Conservation (phyloP, 2,888 invertebrate species). For the Heliconius ismenius region DNA sequence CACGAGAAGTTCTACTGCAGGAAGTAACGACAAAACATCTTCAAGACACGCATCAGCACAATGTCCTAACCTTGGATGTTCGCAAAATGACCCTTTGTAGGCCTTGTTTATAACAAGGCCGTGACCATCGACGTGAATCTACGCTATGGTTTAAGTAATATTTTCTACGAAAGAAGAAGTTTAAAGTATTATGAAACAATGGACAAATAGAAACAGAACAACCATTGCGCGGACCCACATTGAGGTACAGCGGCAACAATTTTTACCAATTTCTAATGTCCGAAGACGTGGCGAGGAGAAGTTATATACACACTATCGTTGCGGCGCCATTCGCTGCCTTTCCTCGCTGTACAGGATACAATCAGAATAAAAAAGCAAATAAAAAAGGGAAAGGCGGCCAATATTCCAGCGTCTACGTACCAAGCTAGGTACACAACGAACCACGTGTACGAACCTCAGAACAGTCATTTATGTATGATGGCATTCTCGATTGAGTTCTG, state of each 20-base stretch:
- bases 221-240: constrained; percentile 38
- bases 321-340: not conserved
- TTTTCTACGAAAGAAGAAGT: not conserved
- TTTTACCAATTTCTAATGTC: constrained; percentile 25
- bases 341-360: not conserved
- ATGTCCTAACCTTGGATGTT: constrained; percentile 9
- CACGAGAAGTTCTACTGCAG: not conserved
- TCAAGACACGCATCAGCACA: constrained; percentile 24
- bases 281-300: constrained; percentile 25
- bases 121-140: constrained; percentile 32
- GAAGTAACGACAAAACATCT: not conserved
- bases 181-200: not conserved
- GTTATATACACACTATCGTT: not conserved
- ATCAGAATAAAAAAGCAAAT: not conserved
- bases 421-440: not conserved
- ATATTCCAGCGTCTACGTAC: not conserved
- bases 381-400: not conserved
- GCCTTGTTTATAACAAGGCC: constrained; percentile 19
- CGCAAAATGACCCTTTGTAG: constrained; percentile 25
- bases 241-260: constrained; percentile 28
- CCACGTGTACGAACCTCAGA: constrained; percentile 26
- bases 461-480: constrained; percentile 14
- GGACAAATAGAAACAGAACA: constrained; percentile 2
- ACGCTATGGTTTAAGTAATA: constrained; percentile 28
- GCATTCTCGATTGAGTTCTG: constrained; percentile 25